Evolutionary conservation across 2,797 vertebrate genomes (phyloP).

Genomic region (Choloepus didactylus): DNA sequence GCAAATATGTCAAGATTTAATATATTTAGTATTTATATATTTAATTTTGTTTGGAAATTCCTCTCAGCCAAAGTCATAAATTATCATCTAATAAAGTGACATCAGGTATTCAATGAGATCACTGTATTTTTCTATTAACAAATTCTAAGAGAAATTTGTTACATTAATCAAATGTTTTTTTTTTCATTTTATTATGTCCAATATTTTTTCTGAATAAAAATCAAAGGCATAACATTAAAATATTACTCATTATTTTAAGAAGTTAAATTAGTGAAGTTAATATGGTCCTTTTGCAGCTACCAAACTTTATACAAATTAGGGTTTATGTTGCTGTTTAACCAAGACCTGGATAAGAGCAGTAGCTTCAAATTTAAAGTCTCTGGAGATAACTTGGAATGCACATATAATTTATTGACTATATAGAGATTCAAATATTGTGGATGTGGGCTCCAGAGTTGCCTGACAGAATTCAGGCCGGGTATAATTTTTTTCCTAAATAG

Average conservation of each 20-base stretch:
- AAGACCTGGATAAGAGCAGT: background rate
- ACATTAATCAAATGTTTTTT: background rate
- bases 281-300: background rate
- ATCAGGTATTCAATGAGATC: background rate
- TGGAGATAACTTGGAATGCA: background rate
- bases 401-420: background rate
- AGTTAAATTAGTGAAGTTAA: background rate
- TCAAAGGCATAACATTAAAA: background rate
- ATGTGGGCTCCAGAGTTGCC: background rate
- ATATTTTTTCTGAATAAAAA: background rate
- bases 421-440: background rate
- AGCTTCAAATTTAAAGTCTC: background rate
- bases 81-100: background rate
- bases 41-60: background rate
- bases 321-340: background rate
- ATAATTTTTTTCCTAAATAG: background rate
- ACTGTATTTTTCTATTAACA: background rate
- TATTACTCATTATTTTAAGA: background rate
- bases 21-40: background rate
- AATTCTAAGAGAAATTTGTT: background rate
- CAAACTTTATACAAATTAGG: background rate
- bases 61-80: background rate
- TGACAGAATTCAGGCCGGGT: background rate
- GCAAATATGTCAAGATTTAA: background rate
- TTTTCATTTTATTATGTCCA: background rate